Percentiles rank a stretch among this genome's conserved stretches.
These are phyloP conservation scores for Luperina testacea DNA, from an alignment of 2,888 invertebrate species.

Conservation along the genomic window DNA sequence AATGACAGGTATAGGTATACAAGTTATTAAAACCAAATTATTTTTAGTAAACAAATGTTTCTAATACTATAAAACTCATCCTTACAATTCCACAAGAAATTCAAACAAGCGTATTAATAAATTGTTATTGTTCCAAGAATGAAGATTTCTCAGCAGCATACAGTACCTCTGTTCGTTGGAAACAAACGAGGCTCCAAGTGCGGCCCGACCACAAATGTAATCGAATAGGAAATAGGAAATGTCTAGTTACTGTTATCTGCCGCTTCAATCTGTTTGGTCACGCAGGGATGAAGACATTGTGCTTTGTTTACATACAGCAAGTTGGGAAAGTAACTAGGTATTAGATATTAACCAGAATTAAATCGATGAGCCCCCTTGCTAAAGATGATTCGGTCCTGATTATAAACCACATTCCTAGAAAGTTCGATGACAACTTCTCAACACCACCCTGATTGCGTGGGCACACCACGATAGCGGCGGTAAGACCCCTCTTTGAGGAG, in stretches of 20 bases:
- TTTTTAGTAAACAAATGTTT: background rate
- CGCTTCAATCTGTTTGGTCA: slow-evolving; percentile 63
- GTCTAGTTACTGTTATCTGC: slow-evolving; percentile 73
- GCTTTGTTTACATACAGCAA: slow-evolving; percentile 16
- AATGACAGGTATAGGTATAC: background rate
- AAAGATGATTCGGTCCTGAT: background rate
- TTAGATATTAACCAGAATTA: background rate
- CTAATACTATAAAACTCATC: background rate
- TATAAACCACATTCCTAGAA: background rate
- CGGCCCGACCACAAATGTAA: slow-evolving; percentile 72
- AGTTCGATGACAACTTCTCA: background rate
- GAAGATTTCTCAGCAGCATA: slow-evolving; percentile 37
- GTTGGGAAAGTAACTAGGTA: background rate
- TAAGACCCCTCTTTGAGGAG: too few species aligned
- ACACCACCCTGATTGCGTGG: background rate
- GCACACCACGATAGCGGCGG: too few species aligned
- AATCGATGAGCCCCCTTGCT: background rate
- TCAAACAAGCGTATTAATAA: slow-evolving; percentile 28
- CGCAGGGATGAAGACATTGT: slow-evolving; percentile 42
- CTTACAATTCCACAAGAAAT: slow-evolving; percentile 8
- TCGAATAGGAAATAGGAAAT: slow-evolving; percentile 76
- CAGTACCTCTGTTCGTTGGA: slow-evolving; percentile 36
- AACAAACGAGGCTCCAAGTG: slow-evolving; percentile 61
- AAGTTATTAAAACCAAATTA: background rate
- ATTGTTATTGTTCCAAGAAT: slow-evolving; percentile 45